Conservation (phyloP, 2,888 invertebrate species). For the Phyllotreta striolata region DNA sequence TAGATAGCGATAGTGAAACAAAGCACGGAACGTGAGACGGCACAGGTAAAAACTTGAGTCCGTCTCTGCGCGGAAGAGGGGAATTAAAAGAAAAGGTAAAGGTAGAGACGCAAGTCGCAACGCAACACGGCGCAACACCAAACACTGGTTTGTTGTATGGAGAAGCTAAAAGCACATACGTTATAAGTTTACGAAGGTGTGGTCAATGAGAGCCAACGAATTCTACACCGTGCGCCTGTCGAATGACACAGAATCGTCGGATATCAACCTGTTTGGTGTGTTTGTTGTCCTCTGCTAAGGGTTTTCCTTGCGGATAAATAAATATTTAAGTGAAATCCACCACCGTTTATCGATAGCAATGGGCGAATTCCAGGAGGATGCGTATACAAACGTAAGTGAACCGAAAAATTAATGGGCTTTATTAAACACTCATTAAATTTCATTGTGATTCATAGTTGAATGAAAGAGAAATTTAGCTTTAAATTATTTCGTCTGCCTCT, state of each 20-base stretch:
- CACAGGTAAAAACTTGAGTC: too few species aligned
- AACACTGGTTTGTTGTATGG: too few species aligned
- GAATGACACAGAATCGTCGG: constrained; percentile 17
- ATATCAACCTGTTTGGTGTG: constrained; percentile 17
- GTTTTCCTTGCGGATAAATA: not conserved
- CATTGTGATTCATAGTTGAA: not conserved
- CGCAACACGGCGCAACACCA: too few species aligned
- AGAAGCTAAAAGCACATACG: too few species aligned
- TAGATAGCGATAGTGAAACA: too few species aligned
- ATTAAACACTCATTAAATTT: not conserved
- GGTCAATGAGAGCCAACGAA: constrained; percentile 14
- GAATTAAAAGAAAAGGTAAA: too few species aligned
- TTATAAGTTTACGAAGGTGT: constrained; percentile 12
- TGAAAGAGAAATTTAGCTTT: too few species aligned
- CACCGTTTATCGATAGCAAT: constrained; percentile 38
- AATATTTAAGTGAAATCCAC: not conserved
- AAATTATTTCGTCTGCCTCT: too few species aligned
- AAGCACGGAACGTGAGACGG: not conserved
- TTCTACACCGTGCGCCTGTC: constrained; percentile 14
- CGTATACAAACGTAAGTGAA: constrained; percentile 29
- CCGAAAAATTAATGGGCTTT: too few species aligned
- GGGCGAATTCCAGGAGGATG: constrained; percentile 39
- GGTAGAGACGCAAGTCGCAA: too few species aligned
- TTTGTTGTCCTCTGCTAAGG: constrained; percentile 10
- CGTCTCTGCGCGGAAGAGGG: too few species aligned